Conservation (phyloP, 2,113 vertebrate genomes). For the Ancistrus triradiatus region DNA sequence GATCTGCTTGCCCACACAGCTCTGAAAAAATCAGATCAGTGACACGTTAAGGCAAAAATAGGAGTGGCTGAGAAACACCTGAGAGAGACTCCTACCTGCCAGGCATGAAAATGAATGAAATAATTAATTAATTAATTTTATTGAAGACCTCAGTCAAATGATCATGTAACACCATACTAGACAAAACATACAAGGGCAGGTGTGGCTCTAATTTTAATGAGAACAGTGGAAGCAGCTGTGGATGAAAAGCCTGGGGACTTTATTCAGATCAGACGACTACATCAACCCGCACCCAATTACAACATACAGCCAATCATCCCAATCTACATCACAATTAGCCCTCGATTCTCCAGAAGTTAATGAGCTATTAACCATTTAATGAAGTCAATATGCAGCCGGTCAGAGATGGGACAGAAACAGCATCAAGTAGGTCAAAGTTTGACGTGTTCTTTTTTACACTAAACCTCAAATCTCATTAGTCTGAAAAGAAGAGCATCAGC, state of each 20-base stretch:
- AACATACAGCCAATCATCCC: conserved; percentile 36
- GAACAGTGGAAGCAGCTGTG: conserved; percentile 12
- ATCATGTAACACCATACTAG: no score
- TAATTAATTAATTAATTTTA: no score
- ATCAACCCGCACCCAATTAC: conserved; percentile 39
- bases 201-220: no score
- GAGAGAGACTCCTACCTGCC: no score
- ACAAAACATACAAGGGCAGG: no score
- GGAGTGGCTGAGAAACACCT: no score
- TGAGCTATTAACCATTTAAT: conserved; percentile 46
- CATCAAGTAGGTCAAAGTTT: conserved; percentile 23
- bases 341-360: conserved; percentile 39
- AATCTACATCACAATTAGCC: conserved; percentile 18
- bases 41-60: no score
- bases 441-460: conserved; percentile 4
- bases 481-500: conserved; percentile 28
- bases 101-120: no score
- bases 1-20: no score
- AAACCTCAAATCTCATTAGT: conserved; percentile 22
- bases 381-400: conserved; percentile 22
- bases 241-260: conserved; percentile 15
- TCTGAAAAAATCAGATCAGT: no score
- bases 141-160: no score
- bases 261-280: conserved; percentile 17
- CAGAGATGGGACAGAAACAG: conserved; percentile 9